phyloP scores from a whole-genome alignment of 2,888 invertebrate genomes.

The Chymomyza amoena region DNA sequence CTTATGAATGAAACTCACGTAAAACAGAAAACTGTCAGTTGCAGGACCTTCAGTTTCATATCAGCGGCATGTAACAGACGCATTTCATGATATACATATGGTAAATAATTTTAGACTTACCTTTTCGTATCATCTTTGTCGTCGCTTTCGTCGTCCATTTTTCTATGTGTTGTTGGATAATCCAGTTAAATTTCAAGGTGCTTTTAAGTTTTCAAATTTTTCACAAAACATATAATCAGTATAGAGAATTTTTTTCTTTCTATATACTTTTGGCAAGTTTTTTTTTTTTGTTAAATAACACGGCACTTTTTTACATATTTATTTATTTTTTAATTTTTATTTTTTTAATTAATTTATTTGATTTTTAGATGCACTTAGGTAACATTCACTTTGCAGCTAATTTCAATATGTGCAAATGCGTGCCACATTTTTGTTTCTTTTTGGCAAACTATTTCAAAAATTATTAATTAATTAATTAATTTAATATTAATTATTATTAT shows the following conservation, averaged over 20 bases:
- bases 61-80: no score
- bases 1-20: constrained; percentile 1
- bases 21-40: constrained; percentile 53
- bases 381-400: constrained; percentile 61
- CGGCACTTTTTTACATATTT: constrained; percentile 16
- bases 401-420: constrained; percentile 47
- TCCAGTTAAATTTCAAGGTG: constrained; percentile 46
- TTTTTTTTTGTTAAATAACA: constrained; percentile 15
- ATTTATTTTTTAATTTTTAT: constrained; percentile 9
- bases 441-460: constrained; percentile 5
- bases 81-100: constrained; percentile 6
- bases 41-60: constrained; percentile 32
- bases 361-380: constrained; percentile 45
- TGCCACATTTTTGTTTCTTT: constrained; percentile 51
- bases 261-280: constrained; percentile 10
- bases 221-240: constrained; percentile 7
- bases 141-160: constrained; percentile 90
- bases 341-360: constrained; percentile 18
- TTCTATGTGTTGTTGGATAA: constrained; percentile 58
- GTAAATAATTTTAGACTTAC: constrained; percentile 78
- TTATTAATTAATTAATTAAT: not conserved
- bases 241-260: constrained; percentile 16
- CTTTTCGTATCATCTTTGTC: constrained; percentile 92
- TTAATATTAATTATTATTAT: no score
- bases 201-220: constrained; percentile 2